Evolutionary conservation across 1,140 invertebrate genomes (phyloP), one percentile per base, ranked within the genome.

Genomic region (Leptoteleia sp.): DNA sequence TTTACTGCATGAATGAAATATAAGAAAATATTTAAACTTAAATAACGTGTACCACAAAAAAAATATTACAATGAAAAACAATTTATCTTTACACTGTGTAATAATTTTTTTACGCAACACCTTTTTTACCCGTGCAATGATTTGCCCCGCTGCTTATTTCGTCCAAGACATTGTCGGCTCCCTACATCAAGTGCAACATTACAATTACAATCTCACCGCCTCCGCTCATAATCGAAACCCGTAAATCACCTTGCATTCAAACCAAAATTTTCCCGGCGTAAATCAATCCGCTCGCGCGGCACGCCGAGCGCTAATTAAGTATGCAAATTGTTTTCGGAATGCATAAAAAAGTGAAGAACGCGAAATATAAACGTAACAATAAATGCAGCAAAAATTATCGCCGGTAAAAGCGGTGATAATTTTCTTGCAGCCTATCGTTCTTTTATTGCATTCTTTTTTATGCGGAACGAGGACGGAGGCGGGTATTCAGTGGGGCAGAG

Each of bases 371-470:
- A 47, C 37, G 42, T 50, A 73, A 48, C 59, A 65, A 65, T 65
- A 73, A 73, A 65, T 57, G 33, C 38, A 64, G 25, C 29, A 73
- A 73, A 73, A 73, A 38, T 55, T 8, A 55, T 0, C 22, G 42
- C 70, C 33, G 4, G 33, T 9, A 43, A 52, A 43, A 59, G 31
- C 47, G 54, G 54, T 67, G 62, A 68, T 68, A 61, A 76, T 68
- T 57, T 73, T 76, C 72, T 67, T 76, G 52, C 47, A 45, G 62
- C 42, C 50, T 67, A 76, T 76, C 72, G 54, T 50, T 73, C 27
- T 33, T 76, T 76, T 67, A 59, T 59, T 67, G 62, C 62, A 50
- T 65, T 61, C 54, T 59, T 67, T 75, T 67, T 61, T 67, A 17
- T 37, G 0, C 1, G 3, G 7, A 12, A 54, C 16, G 52, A 73